Conservation (phyloP, 1,140 invertebrate genomes). For the Pogonognathellus flavescens region DNA sequence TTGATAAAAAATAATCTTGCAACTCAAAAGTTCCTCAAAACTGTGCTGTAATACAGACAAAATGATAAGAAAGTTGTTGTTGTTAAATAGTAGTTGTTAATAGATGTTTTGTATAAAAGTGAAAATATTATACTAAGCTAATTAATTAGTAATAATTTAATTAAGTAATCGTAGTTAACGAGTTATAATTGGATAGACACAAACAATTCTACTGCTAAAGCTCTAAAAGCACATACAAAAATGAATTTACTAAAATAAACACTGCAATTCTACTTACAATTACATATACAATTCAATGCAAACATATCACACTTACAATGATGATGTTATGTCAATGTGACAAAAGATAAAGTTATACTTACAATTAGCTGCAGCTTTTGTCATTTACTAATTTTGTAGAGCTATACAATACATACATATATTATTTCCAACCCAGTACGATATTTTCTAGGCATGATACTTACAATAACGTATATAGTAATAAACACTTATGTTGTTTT, state of each 20-base stretch:
- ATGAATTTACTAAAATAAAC: too few relatives aligned
- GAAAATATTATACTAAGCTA: slow-evolving; percentile 26
- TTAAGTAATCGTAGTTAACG: background rate
- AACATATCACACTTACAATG: slow-evolving; percentile 8
- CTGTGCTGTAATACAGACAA: slow-evolving; percentile 58
- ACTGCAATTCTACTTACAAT: too few relatives aligned
- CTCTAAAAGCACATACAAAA: too few relatives aligned
- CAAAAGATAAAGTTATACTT: background rate
- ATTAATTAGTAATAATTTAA: slow-evolving; percentile 10
- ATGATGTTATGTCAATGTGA: too few relatives aligned
- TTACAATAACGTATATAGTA: background rate
- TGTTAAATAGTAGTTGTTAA: slow-evolving; percentile 39
- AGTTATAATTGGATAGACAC: too few relatives aligned
- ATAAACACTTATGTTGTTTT: too few relatives aligned
- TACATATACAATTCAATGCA: background rate
- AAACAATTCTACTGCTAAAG: background rate
- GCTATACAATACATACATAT: too few relatives aligned
- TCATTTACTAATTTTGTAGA: too few relatives aligned
- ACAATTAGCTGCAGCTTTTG: too few relatives aligned
- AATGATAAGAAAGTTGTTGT: slow-evolving; percentile 36
- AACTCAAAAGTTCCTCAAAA: slow-evolving; percentile 63
- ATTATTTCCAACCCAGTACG: too few relatives aligned
- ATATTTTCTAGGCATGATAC: background rate
- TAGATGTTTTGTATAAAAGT: slow-evolving; percentile 42
- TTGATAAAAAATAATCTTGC: slow-evolving; percentile 53